A percentile compares a stretch with the other conserved stretches of the same genome.
These are phyloP conservation scores for Hyposoter dolosus DNA, from an alignment of 2,888 invertebrate genomes.

Conservation along the genomic window DNA sequence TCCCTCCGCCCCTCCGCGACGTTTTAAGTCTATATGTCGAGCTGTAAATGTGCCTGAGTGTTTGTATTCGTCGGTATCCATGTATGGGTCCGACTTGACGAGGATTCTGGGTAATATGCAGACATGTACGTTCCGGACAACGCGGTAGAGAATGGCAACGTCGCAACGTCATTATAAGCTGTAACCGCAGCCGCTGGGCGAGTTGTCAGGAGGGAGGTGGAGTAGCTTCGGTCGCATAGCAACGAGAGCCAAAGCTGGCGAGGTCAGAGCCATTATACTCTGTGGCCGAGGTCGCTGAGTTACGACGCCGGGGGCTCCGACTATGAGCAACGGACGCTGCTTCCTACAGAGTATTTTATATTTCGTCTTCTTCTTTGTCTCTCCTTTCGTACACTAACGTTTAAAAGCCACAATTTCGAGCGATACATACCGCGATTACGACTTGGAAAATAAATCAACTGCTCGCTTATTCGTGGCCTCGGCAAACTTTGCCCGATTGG, in stretches of 20 bases:
- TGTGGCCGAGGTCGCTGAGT: constrained; percentile 65
- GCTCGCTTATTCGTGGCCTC: not conserved
- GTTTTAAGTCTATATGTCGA: not conserved
- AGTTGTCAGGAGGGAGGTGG: constrained; percentile 60
- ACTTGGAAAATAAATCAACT: constrained; percentile 13
- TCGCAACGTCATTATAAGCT: constrained; percentile 67
- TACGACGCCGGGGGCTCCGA: constrained; percentile 45
- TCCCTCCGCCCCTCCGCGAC: not conserved
- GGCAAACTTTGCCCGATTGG: not conserved
- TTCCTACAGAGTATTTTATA: constrained; percentile 28
- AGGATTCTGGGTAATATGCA: constrained; percentile 46
- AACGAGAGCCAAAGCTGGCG: constrained; percentile 70
- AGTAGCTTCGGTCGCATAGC: constrained; percentile 67
- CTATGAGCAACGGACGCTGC: constrained; percentile 53
- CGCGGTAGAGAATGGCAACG: constrained; percentile 66
- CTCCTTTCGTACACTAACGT: constrained; percentile 1
- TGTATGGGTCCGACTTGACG: constrained; percentile 20
- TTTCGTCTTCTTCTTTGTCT: not conserved
- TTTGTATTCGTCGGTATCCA: not conserved
- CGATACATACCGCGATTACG: not conserved
- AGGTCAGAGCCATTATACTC: constrained; percentile 70
- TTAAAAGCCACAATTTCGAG: not conserved
- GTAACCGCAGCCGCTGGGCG: constrained; percentile 66
- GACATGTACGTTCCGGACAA: not conserved
- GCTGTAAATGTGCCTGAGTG: too few relatives aligned